Conservation (phyloP, 1,140 invertebrate genomes). For the Drosophila nikananu region DNA sequence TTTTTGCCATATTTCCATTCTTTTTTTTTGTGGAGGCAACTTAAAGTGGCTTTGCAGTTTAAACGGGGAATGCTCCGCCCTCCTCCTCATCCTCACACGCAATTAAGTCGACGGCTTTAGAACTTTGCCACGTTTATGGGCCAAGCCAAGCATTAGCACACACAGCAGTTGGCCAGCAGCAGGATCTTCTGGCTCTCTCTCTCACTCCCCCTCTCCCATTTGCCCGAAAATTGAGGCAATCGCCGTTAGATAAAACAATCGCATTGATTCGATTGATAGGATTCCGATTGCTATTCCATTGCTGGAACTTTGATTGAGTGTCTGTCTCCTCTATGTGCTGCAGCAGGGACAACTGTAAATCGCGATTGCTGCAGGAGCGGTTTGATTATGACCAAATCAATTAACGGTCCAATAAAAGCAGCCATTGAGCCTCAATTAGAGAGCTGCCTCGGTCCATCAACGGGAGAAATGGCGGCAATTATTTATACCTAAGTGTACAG, state of each 20-base stretch:
- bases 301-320: constrained; percentile 34
- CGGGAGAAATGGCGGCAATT: constrained; percentile 12
- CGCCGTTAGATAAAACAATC: constrained; percentile 41
- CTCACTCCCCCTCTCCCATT: neutral
- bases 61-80: constrained; percentile 37
- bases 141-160: constrained; percentile 56
- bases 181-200: constrained; percentile 11
- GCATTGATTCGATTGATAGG: constrained; percentile 34
- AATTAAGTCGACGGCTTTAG: constrained; percentile 57
- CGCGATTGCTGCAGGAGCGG: constrained; percentile 15
- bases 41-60: constrained; percentile 60
- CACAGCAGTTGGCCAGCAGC: constrained; percentile 37
- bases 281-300: constrained; percentile 20
- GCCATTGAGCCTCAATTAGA: constrained; percentile 36
- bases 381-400: constrained; percentile 38
- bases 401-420: constrained; percentile 37
- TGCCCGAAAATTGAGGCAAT: constrained; percentile 20
- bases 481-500: constrained; percentile 39
- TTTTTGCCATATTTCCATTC: constrained; percentile 17
- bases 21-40: constrained; percentile 32
- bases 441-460: constrained; percentile 23
- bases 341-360: neutral
- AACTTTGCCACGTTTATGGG: constrained; percentile 63
- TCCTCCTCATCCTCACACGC: constrained; percentile 13
- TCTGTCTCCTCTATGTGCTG: neutral